Evolutionary conservation across 2,113 vertebrate genomes (phyloP).

Genomic region (Mus pahari): DNA sequence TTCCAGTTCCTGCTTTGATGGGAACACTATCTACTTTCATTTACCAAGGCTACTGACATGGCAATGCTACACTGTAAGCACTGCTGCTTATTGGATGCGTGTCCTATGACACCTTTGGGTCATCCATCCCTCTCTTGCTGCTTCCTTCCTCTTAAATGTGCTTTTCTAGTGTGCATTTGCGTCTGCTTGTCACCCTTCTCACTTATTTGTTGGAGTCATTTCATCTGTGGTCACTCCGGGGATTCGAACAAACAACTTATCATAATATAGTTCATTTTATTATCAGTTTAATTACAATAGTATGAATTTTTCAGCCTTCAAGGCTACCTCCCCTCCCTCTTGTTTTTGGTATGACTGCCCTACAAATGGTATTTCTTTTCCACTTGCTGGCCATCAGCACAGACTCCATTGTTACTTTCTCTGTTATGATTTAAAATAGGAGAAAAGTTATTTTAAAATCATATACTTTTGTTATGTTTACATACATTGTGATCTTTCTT

Average conservation of each 20-base stretch:
- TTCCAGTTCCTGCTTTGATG: background rate
- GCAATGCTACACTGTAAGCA: background rate
- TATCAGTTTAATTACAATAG: background rate
- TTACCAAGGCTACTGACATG: background rate
- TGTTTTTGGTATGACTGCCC: background rate
- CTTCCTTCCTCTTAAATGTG: background rate
- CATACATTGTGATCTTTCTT: background rate
- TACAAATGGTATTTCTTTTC: background rate
- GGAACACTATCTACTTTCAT: background rate
- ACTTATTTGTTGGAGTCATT: constrained; percentile 7
- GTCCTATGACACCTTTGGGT: background rate
- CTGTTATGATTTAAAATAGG: background rate
- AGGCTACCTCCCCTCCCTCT: background rate
- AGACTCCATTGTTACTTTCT: background rate
- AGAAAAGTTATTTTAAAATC: constrained; percentile 15
- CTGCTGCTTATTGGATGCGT: background rate
- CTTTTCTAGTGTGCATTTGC: background rate
- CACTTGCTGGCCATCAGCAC: background rate
- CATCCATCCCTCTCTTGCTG: background rate
- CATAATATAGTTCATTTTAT: background rate
- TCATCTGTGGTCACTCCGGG: background rate
- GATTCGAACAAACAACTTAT: background rate
- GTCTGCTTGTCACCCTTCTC: background rate
- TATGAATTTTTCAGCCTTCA: background rate
- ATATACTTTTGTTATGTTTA: background rate